These are phyloP conservation scores for Tetrax tetrax DNA, from an alignment of 2,113 vertebrate genomes.

Conservation along the genomic window DNA sequence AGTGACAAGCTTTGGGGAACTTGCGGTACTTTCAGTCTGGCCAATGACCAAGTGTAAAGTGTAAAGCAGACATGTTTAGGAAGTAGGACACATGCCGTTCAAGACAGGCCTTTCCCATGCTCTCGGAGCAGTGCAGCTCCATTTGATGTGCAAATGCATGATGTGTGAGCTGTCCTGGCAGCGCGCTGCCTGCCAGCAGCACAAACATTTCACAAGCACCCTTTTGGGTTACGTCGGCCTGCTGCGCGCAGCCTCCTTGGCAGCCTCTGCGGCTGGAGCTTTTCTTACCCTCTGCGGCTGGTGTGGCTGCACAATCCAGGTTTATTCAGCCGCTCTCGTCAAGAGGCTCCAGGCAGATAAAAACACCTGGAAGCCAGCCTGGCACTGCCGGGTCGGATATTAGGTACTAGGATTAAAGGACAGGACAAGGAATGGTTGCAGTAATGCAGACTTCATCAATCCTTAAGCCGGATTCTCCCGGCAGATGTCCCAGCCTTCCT, in stretches of 20 bases:
- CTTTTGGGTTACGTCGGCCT: slow-evolving; percentile 38
- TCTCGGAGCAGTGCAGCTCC: slow-evolving; percentile 52
- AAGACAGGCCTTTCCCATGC: slow-evolving; percentile 66
- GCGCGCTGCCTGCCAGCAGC: slow-evolving; percentile 33
- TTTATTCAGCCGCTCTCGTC: not conserved
- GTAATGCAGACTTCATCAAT: not conserved
- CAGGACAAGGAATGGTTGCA: not conserved
- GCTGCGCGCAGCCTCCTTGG: slow-evolving; percentile 8
- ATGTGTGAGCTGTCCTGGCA: slow-evolving; percentile 61
- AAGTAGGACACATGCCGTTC: slow-evolving; percentile 65
- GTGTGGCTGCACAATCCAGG: not conserved
- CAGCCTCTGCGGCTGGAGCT: slow-evolving; percentile 30
- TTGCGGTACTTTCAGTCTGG: slow-evolving; percentile 65
- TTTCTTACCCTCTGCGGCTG: not conserved
- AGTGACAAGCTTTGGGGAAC: slow-evolving; percentile 62
- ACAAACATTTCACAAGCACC: slow-evolving; percentile 48
- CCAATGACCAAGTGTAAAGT: slow-evolving; percentile 69
- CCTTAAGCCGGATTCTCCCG: not conserved
- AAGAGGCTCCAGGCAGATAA: not conserved
- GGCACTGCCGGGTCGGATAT: not conserved
- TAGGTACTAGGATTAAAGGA: not conserved
- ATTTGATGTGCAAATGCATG: slow-evolving; percentile 64
- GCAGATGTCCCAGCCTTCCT: not conserved
- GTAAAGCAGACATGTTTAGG: slow-evolving; percentile 65
- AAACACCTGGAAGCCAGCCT: not conserved